phyloP scores from a whole-genome alignment of 2,888 invertebrate genomes.

The Apoda limacodes region DNA sequence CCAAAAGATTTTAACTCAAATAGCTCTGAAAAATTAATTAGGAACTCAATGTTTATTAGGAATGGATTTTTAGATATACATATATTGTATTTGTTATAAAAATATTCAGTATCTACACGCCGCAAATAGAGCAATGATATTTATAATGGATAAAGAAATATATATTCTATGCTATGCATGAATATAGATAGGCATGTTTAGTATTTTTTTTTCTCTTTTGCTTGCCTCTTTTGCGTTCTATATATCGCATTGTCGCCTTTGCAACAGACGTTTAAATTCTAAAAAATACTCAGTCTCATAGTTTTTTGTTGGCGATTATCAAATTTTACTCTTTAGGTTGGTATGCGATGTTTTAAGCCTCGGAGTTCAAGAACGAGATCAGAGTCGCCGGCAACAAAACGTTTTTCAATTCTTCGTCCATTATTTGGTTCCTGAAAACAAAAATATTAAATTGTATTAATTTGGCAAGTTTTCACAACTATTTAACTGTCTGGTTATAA shows the following conservation, averaged over 20 bases:
- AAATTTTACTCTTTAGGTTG: constrained; percentile 58
- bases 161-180: too few relatives aligned
- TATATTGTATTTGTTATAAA: too few relatives aligned
- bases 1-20: too few relatives aligned
- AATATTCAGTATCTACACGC: too few relatives aligned
- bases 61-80: too few relatives aligned
- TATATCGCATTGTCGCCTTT: too few relatives aligned
- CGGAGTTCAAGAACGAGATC: constrained; percentile 73
- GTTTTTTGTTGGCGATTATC: constrained; percentile 55
- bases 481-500: too few relatives aligned
- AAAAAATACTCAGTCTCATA: constrained; percentile 67
- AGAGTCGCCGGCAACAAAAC: constrained; percentile 73
- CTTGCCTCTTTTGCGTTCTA: constrained; percentile 22
- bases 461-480: neutral
- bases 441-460: constrained; percentile 21
- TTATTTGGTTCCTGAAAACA: constrained; percentile 43
- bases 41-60: constrained; percentile 14
- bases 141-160: too few relatives aligned
- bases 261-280: constrained; percentile 46
- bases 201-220: constrained; percentile 28
- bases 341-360: constrained; percentile 71
- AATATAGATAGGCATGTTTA: constrained; percentile 5
- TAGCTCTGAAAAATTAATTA: too few relatives aligned
- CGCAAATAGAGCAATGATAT: too few relatives aligned
- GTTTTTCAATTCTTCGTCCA: constrained; percentile 67